A percentile compares a stretch with the other conserved stretches of the same genome.
phyloP scores from a whole-genome alignment of 2,113 vertebrate species.

The Menidia beryllina region DNA sequence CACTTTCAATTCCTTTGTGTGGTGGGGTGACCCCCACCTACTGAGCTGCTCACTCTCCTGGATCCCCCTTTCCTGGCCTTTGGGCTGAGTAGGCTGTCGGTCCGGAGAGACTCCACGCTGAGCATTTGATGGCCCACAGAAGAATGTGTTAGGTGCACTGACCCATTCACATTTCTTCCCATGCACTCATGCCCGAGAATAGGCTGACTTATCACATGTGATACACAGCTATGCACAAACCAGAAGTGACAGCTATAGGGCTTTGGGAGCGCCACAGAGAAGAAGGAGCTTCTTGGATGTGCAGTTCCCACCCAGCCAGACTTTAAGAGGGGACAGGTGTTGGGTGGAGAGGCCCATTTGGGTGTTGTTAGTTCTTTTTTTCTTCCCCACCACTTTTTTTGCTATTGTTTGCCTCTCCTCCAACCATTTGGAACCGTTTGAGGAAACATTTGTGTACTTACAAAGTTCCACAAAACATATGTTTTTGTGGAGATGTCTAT shows the following conservation, averaged over 20 bases:
- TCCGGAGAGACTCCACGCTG: constrained; percentile 86
- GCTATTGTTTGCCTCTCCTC: constrained; percentile 4
- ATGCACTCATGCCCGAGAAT: constrained; percentile 87
- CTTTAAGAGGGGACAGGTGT: constrained; percentile 61
- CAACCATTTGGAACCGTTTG: constrained; percentile 33
- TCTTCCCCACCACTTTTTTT: constrained; percentile 7
- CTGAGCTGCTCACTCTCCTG: constrained; percentile 35
- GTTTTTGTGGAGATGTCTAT: constrained; percentile 25
- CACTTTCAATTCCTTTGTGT: constrained; percentile 59
- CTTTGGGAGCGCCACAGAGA: constrained; percentile 74
- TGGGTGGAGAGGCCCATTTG: constrained; percentile 63
- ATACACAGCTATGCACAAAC: constrained; percentile 86
- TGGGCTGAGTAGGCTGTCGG: constrained; percentile 52
- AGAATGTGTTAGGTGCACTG: constrained; percentile 87
- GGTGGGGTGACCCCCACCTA: constrained; percentile 63
- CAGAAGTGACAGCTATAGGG: constrained; percentile 83
- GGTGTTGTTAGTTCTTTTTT: constrained; percentile 53
- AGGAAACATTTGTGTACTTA: constrained; percentile 2
- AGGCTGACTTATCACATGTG: constrained; percentile 89
- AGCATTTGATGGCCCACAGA: constrained; percentile 90
- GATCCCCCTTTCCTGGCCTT: constrained; percentile 42
- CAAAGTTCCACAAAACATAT: not conserved
- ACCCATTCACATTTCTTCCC: constrained; percentile 86
- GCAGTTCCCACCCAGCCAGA: constrained; percentile 52
- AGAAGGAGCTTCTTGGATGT: constrained; percentile 60